phyloP scores from a whole-genome alignment of 1,140 invertebrate genomes.

The Orussus abietinus region DNA sequence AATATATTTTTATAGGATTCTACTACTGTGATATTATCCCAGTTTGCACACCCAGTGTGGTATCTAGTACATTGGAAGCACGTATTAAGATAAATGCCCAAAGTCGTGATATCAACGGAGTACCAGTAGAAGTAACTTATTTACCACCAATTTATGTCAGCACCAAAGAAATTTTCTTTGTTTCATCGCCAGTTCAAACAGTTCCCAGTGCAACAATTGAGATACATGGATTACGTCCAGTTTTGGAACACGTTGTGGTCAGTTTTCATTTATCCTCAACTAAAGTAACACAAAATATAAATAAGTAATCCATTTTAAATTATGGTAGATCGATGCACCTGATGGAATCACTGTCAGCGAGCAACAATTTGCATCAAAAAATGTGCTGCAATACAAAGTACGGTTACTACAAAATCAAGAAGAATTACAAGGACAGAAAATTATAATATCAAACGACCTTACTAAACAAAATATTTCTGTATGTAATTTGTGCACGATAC shows the following conservation, averaged over 20 bases:
- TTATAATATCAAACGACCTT: constrained; percentile 41
- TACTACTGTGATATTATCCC: constrained; percentile 52
- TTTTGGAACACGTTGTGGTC: constrained; percentile 43
- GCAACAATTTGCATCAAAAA: constrained; percentile 28
- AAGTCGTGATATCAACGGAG: constrained; percentile 44
- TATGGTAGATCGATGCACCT: constrained; percentile 36
- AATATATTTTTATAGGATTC: constrained; percentile 35
- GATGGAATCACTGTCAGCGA: constrained; percentile 38
- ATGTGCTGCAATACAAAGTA: constrained; percentile 38
- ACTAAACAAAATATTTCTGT: constrained; percentile 50
- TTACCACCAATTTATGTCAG: constrained; percentile 43
- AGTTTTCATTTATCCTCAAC: constrained; percentile 13
- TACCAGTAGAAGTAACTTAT: constrained; percentile 41
- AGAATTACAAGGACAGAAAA: constrained; percentile 45
- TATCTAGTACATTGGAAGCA: constrained; percentile 38
- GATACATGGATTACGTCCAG: constrained; percentile 41
- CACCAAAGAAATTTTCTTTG: constrained; percentile 44
- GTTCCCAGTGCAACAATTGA: constrained; percentile 34
- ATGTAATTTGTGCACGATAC: too few species aligned
- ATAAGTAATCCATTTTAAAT: constrained; percentile 8
- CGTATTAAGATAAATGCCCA: constrained; percentile 40
- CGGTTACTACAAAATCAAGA: constrained; percentile 41
- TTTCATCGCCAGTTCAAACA: constrained; percentile 27
- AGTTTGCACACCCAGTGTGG: constrained; percentile 39
- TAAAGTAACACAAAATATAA: constrained; percentile 2